A percentile compares a stretch with the other conserved stretches of the same genome.
Evolutionary conservation across 2,888 invertebrate species (phyloP).

Genomic region (Mystacides longicornis): DNA sequence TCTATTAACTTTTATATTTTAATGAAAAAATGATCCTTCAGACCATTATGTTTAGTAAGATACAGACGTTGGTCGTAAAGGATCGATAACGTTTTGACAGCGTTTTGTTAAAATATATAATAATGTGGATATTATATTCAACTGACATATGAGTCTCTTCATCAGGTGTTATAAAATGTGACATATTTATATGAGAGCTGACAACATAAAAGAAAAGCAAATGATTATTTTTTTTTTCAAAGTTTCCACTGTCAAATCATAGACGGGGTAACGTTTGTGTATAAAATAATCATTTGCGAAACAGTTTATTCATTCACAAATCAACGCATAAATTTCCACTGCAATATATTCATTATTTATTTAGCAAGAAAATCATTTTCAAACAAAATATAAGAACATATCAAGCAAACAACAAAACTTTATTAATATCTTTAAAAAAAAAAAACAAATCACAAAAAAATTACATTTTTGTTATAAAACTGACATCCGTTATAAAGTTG

Average conservation of each 20-base stretch:
- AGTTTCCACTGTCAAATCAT: neutral
- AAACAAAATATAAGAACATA: neutral
- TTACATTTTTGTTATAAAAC: too few relatives aligned
- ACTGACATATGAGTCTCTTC: too few relatives aligned
- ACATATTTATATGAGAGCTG: neutral
- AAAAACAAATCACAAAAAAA: too few relatives aligned
- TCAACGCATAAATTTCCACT: conserved; percentile 2
- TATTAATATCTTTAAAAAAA: too few relatives aligned
- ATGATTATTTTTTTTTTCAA: neutral
- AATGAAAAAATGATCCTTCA: too few relatives aligned
- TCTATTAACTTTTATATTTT: too few relatives aligned
- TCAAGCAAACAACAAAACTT: neutral
- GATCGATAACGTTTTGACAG: too few relatives aligned
- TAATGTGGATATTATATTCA: too few relatives aligned
- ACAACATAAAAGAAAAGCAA: neutral
- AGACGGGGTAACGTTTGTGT: neutral
- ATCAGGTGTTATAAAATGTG: neutral
- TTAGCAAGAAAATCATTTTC: neutral
- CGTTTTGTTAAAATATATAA: too few relatives aligned
- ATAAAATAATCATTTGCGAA: neutral
- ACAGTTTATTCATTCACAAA: neutral
- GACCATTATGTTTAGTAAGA: too few relatives aligned
- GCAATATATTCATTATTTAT: neutral
- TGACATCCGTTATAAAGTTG: too few relatives aligned
- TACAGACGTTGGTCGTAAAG: too few relatives aligned